Percentiles rank a stretch among this genome's conserved stretches.
Evolutionary conservation across 2,888 invertebrate genomes (phyloP).

Genomic region (Trissolcus brochymenae): DNA sequence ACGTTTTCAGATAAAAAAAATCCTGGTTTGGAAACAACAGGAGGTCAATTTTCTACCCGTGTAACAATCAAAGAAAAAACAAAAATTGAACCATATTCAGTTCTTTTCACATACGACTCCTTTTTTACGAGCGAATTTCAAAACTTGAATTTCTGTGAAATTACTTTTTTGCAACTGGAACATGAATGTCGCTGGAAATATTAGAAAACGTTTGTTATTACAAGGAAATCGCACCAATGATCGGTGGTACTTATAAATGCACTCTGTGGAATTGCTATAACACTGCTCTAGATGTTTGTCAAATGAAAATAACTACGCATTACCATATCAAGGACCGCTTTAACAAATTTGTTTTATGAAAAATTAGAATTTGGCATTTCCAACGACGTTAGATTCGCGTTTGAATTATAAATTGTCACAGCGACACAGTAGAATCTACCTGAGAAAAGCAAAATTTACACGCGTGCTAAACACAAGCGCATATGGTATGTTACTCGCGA

Average conservation of each 20-base stretch:
- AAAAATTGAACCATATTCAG: slow-evolving; percentile 35
- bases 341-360: neutral
- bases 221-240: slow-evolving; percentile 24
- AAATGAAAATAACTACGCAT: slow-evolving; percentile 64
- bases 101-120: slow-evolving; percentile 25
- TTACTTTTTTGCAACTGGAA: too few relatives aligned
- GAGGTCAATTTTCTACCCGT: too few relatives aligned
- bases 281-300: slow-evolving; percentile 71
- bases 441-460: slow-evolving; percentile 42
- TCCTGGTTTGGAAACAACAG: too few relatives aligned
- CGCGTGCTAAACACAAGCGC: slow-evolving; percentile 1
- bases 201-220: neutral
- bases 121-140: slow-evolving; percentile 29
- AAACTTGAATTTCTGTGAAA: slow-evolving; percentile 2
- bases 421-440: slow-evolving; percentile 58
- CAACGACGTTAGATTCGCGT: neutral
- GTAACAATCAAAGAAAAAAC: neutral
- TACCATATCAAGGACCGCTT: neutral
- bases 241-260: slow-evolving; percentile 62
- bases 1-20: too few relatives aligned
- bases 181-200: too few relatives aligned
- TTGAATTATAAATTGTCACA: slow-evolving; percentile 22
- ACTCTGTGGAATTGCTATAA: slow-evolving; percentile 74
- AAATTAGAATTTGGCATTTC: too few relatives aligned
- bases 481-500: slow-evolving; percentile 6